These are phyloP conservation scores for Ophion costatus DNA, from an alignment of 2,888 invertebrate genomes.

Conservation along the genomic window DNA sequence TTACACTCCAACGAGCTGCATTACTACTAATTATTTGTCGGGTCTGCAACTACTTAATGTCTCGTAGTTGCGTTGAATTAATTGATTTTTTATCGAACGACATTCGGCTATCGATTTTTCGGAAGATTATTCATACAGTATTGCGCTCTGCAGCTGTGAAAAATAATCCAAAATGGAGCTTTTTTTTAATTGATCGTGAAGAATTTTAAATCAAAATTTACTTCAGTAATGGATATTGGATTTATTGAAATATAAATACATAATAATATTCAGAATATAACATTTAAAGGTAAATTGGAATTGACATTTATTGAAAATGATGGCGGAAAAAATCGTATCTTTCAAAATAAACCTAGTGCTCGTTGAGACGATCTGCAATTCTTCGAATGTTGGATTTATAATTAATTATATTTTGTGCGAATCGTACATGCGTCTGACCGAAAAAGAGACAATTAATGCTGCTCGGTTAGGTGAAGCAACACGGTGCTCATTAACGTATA, in stretches of 20 bases:
- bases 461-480: neutral
- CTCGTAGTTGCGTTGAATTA: neutral
- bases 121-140: too few relatives aligned
- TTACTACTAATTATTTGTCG: neutral
- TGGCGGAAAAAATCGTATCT: neutral
- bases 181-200: too few relatives aligned
- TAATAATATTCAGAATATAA: neutral
- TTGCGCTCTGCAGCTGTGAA: too few relatives aligned
- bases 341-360: too few relatives aligned
- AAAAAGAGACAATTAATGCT: neutral
- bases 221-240: too few relatives aligned
- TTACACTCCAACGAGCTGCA: neutral
- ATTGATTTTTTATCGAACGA: neutral
- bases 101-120: too few relatives aligned
- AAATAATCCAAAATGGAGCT: too few relatives aligned
- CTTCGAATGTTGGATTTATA: neutral
- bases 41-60: neutral
- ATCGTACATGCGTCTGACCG: neutral
- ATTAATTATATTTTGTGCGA: neutral
- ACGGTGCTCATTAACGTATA: neutral
- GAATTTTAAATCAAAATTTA: too few relatives aligned
- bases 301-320: neutral
- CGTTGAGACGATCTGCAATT: too few relatives aligned
- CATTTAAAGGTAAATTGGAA: neutral
- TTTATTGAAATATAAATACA: neutral